Conservation (phyloP, 2,113 vertebrate genomes). For the Motacilla tschutschensis region DNA sequence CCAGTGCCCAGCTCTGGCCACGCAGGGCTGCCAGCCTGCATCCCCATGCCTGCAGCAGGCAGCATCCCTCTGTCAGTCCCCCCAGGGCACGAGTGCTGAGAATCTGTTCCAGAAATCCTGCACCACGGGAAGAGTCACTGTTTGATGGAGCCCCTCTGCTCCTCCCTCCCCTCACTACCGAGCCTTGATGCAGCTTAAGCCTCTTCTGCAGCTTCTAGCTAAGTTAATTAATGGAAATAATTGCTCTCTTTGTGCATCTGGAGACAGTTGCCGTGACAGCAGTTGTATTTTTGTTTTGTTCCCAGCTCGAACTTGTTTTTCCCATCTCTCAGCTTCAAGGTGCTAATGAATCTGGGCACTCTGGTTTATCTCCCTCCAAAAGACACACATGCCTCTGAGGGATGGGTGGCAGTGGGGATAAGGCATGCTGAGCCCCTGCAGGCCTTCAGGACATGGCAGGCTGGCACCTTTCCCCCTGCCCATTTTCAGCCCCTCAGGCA, state of each 20-base stretch:
- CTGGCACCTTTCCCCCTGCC: neutral
- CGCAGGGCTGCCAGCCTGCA: neutral
- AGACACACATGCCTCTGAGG: neutral
- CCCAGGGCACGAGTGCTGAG: fast-evolving
- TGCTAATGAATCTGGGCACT: neutral
- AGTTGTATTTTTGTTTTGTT: slow-evolving; percentile 53
- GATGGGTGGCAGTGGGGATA: neutral
- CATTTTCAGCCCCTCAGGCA: neutral
- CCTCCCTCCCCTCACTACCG: neutral
- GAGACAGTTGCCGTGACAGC: slow-evolving; percentile 62
- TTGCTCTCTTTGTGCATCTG: slow-evolving; percentile 50
- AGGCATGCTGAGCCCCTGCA: fast-evolving
- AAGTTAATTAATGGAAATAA: slow-evolving; percentile 61
- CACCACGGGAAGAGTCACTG: fast-evolving
- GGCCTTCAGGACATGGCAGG: neutral
- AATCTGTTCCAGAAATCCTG: neutral
- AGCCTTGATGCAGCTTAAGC: neutral
- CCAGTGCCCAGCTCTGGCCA: neutral
- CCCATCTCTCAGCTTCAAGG: neutral
- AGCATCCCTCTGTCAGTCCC: neutral
- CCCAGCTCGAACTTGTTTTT: slow-evolving; percentile 35
- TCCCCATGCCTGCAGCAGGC: neutral
- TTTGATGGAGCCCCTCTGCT: neutral
- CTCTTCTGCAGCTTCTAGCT: slow-evolving; percentile 18
- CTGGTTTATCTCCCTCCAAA: fast-evolving